Evolutionary conservation across 1,140 invertebrate genomes (phyloP).

Genomic region (Bombus picipes): DNA sequence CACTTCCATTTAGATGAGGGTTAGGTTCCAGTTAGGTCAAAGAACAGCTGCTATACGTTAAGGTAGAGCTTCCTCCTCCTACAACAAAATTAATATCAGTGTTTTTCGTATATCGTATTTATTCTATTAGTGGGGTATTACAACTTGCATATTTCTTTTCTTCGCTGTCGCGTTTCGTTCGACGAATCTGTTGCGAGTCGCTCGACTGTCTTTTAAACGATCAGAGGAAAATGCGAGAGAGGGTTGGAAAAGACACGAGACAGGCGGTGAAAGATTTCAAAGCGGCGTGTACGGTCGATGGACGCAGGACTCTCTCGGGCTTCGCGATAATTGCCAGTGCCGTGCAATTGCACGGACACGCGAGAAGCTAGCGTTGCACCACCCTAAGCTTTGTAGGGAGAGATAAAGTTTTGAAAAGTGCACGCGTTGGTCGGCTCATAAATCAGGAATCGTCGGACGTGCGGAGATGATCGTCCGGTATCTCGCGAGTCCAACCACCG

Average conservation of each 20-base stretch:
- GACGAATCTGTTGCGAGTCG: neutral
- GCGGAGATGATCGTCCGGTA: conserved; percentile 57
- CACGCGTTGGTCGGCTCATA: conserved; percentile 62
- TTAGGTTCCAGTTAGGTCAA: too few relatives aligned
- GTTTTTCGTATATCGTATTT: too few relatives aligned
- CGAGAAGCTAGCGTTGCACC: neutral
- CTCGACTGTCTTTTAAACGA: neutral
- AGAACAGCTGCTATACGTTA: too few relatives aligned
- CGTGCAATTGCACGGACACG: conserved; percentile 48
- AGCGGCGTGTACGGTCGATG: conserved; percentile 32
- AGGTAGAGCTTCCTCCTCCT: too few relatives aligned
- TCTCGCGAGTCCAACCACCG: conserved; percentile 28
- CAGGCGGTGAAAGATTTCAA: conserved; percentile 54
- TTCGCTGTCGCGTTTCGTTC: too few relatives aligned
- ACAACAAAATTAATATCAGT: too few relatives aligned
- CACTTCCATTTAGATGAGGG: rapidly evolving
- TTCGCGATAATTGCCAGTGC: conserved; percentile 56
- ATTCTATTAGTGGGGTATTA: too few relatives aligned
- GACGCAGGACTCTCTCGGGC: neutral
- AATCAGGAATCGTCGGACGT: conserved; percentile 71
- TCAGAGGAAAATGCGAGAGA: neutral
- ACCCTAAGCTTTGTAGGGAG: neutral
- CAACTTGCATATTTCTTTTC: neutral
- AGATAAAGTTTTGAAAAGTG: conserved; percentile 62
- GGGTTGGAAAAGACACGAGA: neutral